phyloP scores from a whole-genome alignment of 2,888 invertebrate genomes.

The Ophraella communa region DNA sequence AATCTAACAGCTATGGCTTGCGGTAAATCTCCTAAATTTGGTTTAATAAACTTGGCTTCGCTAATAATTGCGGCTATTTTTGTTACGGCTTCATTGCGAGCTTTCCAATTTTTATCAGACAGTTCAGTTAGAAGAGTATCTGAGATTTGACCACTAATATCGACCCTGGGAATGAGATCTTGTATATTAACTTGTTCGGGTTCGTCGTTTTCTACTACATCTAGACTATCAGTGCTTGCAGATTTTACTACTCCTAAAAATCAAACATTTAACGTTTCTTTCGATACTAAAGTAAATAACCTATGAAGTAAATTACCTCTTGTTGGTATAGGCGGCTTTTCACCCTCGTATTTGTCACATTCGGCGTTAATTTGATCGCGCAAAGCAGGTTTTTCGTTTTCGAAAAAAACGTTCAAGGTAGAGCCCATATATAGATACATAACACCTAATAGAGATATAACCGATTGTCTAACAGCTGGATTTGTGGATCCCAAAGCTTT shows the following conservation, averaged over 20 bases:
- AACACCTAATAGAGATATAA: slow-evolving; percentile 76
- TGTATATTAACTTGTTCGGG: slow-evolving; percentile 65
- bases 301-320: no score
- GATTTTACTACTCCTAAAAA: slow-evolving; percentile 57
- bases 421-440: slow-evolving; percentile 85
- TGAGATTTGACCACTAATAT: slow-evolving; percentile 84
- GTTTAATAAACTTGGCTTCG: slow-evolving; percentile 81
- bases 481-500: slow-evolving; percentile 86
- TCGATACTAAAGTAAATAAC: not conserved
- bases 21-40: slow-evolving; percentile 84
- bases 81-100: slow-evolving; percentile 76
- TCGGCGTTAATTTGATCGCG: slow-evolving; percentile 86
- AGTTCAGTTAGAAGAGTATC: slow-evolving; percentile 81
- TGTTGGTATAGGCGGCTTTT: slow-evolving; percentile 77
- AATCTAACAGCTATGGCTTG: slow-evolving; percentile 79
- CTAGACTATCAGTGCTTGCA: slow-evolving; percentile 64
- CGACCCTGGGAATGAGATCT: slow-evolving; percentile 78
- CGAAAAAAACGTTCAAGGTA: slow-evolving; percentile 77
- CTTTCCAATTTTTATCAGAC: slow-evolving; percentile 93
- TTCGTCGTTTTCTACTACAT: slow-evolving; percentile 55
- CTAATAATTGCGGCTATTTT: slow-evolving; percentile 75
- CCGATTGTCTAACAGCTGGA: slow-evolving; percentile 80
- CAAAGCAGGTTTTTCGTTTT: slow-evolving; percentile 84
- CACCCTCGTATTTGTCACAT: slow-evolving; percentile 80
- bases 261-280: not conserved